Base-by-base conservation (phyloP, 30 jellyfish, hydroid and myxozoan genomes). In the Aurelia aurita region DNA sequence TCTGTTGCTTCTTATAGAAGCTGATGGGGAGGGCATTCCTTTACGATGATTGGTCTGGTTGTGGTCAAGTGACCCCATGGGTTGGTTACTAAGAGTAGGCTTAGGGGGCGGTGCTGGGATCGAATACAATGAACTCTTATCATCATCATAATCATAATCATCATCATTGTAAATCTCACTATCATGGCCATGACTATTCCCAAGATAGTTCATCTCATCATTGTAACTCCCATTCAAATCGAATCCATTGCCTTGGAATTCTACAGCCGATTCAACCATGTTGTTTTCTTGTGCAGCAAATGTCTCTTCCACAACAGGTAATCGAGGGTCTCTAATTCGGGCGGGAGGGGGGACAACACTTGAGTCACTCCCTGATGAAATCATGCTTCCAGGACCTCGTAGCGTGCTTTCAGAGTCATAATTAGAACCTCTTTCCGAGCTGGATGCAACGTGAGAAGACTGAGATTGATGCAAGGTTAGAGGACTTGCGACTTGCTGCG, bases 291-390 rank as follows among this genome's bases (percentile, higher is more conserved):
- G 21, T 2, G 32, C 29, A 25, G 35, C 19, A 19, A 43, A 28
- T 18, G 51, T 16, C 45, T 69, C 80, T 22, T 59, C 74, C 14
- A 69, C 70, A 45, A 49, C 80, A 13, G 82, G 39, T 9, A 49
- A 44, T n/a, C 47, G 32, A 34, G 58, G 39, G 28, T 46, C 72
- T 26, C 28, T 51, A 19, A 63, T 46, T 14, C 80, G 64, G 46
- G 75, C 65, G 0, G 89, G 90, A 16, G 86, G 88, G 8, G 87
- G 89, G 27, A 76, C 90, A 12, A 65, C 23, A 28, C 87, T 67
- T n/a, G 74, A 16, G 16, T 87, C 96, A 44, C 90, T 77, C 45
- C 62, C 90, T 0, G 90, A 66, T 46, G 88, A 64, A 9, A 25
- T 58, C 51, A 68, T 22, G 20, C 85, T 74, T 6, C 69, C 34